These are phyloP conservation scores for Heliconius melpomene DNA, from an alignment of 1,140 invertebrate species.

Conservation along the genomic window DNA sequence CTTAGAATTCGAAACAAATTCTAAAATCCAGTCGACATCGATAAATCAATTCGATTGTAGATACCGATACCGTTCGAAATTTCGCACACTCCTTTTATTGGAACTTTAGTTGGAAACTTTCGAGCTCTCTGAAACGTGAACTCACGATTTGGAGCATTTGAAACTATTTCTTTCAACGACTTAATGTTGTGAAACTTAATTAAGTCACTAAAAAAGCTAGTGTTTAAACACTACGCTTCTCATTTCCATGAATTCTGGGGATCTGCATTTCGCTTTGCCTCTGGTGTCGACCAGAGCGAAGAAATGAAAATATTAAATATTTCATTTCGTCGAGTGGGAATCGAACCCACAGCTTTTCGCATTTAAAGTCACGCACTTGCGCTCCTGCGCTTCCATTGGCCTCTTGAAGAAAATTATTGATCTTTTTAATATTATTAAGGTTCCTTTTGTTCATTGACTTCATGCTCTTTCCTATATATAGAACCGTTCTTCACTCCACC, in stretches of 20 bases:
- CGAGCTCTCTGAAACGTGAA: slow-evolving; percentile 13
- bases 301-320: no score
- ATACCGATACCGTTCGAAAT: background rate
- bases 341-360: no score
- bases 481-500: no score
- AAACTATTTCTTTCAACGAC: background rate
- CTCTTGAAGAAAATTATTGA: background rate
- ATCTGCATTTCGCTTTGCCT: no score
- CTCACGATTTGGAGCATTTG: background rate
- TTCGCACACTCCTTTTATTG: slow-evolving; percentile 7
- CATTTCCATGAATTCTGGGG: no score
- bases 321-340: no score
- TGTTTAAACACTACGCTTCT: no score
- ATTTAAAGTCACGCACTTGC: no score
- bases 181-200: background rate
- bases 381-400: no score
- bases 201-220: background rate
- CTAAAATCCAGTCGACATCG: background rate
- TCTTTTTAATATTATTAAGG: background rate
- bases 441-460: no score
- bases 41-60: slow-evolving; percentile 15
- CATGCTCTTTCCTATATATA: no score
- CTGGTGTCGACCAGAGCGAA: no score
- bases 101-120: slow-evolving; percentile 5
- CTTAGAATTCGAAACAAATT: slow-evolving; percentile 15